These are phyloP conservation scores for Oscheius sp. DNA, from an alignment of 2,888 invertebrate species.

Conservation along the genomic window DNA sequence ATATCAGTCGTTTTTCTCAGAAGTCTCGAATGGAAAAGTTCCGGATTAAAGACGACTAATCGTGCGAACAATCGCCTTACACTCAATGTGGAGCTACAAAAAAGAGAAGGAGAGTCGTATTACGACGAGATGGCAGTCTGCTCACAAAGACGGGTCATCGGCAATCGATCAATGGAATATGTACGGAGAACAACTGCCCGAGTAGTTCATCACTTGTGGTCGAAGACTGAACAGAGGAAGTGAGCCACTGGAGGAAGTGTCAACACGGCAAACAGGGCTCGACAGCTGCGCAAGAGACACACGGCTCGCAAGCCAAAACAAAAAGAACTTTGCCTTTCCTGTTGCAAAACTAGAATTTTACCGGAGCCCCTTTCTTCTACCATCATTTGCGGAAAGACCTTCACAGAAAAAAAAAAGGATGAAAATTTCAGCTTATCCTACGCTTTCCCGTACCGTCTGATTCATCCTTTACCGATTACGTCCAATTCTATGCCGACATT, in stretches of 20 bases:
- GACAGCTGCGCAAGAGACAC: constrained; percentile 25
- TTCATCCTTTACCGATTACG: neutral
- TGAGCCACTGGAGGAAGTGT: constrained; percentile 18
- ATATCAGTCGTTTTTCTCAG: neutral
- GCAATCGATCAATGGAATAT: no score
- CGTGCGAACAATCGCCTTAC: no score
- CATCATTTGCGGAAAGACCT: no score
- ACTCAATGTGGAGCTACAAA: no score
- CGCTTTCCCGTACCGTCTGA: neutral
- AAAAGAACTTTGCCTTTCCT: neutral
- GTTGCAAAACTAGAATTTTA: no score
- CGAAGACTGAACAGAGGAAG: neutral
- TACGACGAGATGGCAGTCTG: no score
- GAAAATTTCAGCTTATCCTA: neutral
- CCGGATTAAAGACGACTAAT: no score
- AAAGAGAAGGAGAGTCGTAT: no score
- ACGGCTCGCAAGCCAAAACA: constrained; percentile 3
- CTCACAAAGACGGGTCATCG: no score
- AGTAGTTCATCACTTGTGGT: constrained; percentile 1
- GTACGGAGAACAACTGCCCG: constrained; percentile 9
- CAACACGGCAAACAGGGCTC: constrained; percentile 15
- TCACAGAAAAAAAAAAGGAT: no score
- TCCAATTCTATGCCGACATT: constrained; percentile 2
- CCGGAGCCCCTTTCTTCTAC: no score
- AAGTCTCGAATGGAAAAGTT: no score